Evolutionary conservation across 1,140 invertebrate species (phyloP).

Genomic region (Antheraea pernyi): DNA sequence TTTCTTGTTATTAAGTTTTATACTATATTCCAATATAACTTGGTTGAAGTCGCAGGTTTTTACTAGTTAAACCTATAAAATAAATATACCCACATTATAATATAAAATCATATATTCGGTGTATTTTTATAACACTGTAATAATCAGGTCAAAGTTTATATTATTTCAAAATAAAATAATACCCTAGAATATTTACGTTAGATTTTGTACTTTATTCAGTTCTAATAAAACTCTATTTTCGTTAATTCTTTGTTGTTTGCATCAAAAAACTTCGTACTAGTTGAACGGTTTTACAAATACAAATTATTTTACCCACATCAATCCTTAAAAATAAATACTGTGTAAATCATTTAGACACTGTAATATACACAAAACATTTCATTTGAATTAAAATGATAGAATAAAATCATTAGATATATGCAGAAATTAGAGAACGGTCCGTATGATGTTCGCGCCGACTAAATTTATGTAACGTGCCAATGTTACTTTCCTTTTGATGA

Average conservation of each 20-base stretch:
- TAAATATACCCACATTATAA: too few relatives aligned
- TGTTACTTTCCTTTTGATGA: constrained; percentile 54
- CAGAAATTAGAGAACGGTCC: constrained; percentile 33
- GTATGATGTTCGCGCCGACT: constrained; percentile 43
- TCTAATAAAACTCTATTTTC: neutral
- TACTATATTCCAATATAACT: too few relatives aligned
- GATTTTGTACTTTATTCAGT: neutral
- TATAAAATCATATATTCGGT: too few relatives aligned
- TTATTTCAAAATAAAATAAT: too few relatives aligned
- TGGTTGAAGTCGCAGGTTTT: too few relatives aligned
- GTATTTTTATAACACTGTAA: too few relatives aligned
- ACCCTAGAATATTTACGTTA: too few relatives aligned
- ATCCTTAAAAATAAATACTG: too few relatives aligned
- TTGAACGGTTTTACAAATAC: neutral
- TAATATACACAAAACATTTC: constrained; percentile 42
- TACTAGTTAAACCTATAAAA: too few relatives aligned
- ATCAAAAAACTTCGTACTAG: neutral
- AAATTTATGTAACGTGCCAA: constrained; percentile 67
- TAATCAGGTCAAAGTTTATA: too few relatives aligned
- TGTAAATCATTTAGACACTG: constrained; percentile 45
- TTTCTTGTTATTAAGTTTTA: too few relatives aligned
- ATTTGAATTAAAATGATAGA: constrained; percentile 49
- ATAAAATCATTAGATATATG: constrained; percentile 28
- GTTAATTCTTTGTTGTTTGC: neutral
- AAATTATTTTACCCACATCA: neutral